Evolutionary conservation across 1,140 invertebrate genomes (phyloP).

Genomic region (Aphelenchoides fujianensis): DNA sequence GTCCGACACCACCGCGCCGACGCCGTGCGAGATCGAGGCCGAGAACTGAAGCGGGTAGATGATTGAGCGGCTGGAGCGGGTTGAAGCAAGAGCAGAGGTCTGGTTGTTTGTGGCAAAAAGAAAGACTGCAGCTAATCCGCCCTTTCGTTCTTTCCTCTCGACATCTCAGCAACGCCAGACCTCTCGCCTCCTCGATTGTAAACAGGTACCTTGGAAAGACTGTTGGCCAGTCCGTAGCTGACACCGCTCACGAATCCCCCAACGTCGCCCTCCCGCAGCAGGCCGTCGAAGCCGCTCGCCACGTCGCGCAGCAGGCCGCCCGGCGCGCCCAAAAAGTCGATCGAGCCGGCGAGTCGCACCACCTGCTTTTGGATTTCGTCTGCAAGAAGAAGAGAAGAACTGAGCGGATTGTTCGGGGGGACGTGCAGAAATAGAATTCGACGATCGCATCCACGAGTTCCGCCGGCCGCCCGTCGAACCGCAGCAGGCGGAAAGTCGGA

Average conservation of each 20-base stretch:
- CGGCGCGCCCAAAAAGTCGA: not conserved
- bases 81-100: no score
- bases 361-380: not conserved
- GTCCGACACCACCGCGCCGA: not conserved
- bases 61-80: not conserved
- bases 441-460: not conserved
- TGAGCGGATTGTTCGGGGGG: not conserved
- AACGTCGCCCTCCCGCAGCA: not conserved
- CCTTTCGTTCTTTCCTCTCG: no score
- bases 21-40: not conserved
- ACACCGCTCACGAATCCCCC: not conserved
- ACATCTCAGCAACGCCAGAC: no score
- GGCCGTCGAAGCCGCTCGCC: not conserved
- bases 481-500: not conserved
- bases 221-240: not conserved
- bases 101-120: no score
- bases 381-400: no score
- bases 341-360: not conserved
- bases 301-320: not conserved
- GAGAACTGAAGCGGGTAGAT: not conserved
- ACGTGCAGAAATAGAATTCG: not conserved
- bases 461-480: not conserved
- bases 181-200: no score
- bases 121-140: no score
- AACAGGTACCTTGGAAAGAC: not conserved